Percentiles rank a stretch among this genome's conserved stretches.
Conservation (phyloP, 1,140 invertebrate species). For the Ips typographus region DNA sequence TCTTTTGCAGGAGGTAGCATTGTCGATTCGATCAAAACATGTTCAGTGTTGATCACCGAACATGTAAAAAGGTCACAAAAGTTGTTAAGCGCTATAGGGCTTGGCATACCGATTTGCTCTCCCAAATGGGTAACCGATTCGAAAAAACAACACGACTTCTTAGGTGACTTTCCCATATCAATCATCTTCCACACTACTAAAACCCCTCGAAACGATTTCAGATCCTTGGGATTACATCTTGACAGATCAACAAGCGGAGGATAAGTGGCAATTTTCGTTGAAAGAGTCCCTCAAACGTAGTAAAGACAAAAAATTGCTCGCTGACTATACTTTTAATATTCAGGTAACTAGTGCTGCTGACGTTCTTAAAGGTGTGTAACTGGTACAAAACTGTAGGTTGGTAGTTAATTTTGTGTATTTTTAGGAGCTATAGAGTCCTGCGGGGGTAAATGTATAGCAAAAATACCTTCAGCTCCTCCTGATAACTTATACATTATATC, state of each 20-base stretch:
- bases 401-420: slow-evolving; percentile 18
- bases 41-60: slow-evolving; percentile 55
- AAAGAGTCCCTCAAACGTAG: slow-evolving; percentile 48
- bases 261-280: slow-evolving; percentile 54
- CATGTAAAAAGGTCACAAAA: slow-evolving; percentile 56
- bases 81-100: slow-evolving; percentile 55
- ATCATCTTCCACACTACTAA: background rate
- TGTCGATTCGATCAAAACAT: slow-evolving; percentile 49
- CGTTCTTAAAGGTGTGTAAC: slow-evolving; percentile 46
- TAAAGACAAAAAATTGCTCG: slow-evolving; percentile 41
- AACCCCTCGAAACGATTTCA: slow-evolving; percentile 35
- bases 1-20: slow-evolving; percentile 45
- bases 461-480: slow-evolving; percentile 32
- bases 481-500: slow-evolving; percentile 43
- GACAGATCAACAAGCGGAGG: slow-evolving; percentile 53
- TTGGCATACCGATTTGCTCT: slow-evolving; percentile 56
- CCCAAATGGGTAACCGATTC: slow-evolving; percentile 55
- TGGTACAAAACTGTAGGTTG: background rate
- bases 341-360: slow-evolving; percentile 40
- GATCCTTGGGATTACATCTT: slow-evolving; percentile 58
- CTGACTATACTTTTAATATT: slow-evolving; percentile 42
- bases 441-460: slow-evolving; percentile 46
- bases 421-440: slow-evolving; percentile 47
- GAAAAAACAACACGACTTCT: slow-evolving; percentile 51
- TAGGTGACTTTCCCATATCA: slow-evolving; percentile 34